Percentiles rank a stretch among this genome's conserved stretches.
Conservation (phyloP, 2,113 vertebrate genomes). For the Protobothrops mucrosquamatus region DNA sequence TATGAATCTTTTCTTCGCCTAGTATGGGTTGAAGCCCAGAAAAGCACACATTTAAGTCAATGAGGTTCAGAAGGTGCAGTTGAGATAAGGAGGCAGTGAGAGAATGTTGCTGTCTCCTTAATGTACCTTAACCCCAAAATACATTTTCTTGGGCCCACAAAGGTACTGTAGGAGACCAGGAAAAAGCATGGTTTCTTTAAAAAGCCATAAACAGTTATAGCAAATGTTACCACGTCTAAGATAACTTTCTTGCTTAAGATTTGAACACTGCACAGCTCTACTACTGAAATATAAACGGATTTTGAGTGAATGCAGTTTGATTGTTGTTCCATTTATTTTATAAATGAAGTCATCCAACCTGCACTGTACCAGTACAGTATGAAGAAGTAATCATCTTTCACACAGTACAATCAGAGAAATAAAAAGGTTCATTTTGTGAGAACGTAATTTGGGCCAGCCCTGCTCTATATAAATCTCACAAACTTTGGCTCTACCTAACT, state of each 20-base stretch:
- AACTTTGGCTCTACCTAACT: neutral
- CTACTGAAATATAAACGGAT: too few species aligned
- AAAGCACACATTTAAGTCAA: neutral
- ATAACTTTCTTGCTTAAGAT: neutral
- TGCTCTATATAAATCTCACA: too few species aligned
- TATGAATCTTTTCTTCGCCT: neutral
- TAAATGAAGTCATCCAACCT: too few species aligned
- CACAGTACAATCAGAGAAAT: too few species aligned
- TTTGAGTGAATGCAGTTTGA: too few species aligned
- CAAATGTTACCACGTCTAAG: neutral
- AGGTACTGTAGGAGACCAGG: neutral
- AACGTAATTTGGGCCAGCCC: too few species aligned
- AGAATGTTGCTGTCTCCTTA: too few species aligned
- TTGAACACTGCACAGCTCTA: neutral
- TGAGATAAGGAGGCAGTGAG: neutral
- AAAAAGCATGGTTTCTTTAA: neutral
- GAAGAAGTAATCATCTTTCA: too few species aligned
- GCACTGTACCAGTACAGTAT: too few species aligned
- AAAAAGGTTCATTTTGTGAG: too few species aligned
- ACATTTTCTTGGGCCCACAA: neutral
- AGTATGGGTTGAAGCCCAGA: neutral
- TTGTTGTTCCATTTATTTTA: too few species aligned
- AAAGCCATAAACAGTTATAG: neutral
- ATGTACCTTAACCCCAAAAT: neutral
- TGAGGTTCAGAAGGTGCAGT: neutral